Conservation (phyloP, 2,888 invertebrate species). For the Netelia fuscicornis region DNA sequence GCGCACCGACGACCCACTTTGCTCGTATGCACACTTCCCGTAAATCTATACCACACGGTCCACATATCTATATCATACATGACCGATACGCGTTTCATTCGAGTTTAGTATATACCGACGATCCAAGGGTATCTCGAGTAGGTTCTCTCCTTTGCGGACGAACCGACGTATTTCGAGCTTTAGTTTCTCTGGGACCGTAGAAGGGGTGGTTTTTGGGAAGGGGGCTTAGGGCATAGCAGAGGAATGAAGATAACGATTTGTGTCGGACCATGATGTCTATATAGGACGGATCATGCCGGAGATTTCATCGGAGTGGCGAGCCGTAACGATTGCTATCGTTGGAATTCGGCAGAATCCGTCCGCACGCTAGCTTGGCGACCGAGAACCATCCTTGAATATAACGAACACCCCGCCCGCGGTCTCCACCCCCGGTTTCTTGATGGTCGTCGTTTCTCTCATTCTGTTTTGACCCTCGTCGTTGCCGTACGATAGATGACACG, state of each 20-base stretch:
- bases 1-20: slow-evolving; percentile 28
- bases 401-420: neutral
- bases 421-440: slow-evolving; percentile 2
- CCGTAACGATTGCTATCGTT: slow-evolving; percentile 36
- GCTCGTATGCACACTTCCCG: slow-evolving; percentile 19
- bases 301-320: slow-evolving; percentile 8
- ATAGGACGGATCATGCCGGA: neutral
- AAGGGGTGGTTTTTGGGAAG: neutral
- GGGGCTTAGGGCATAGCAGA: neutral
- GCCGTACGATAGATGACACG: neutral
- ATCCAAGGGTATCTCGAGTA: neutral
- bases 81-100: slow-evolving; percentile 19
- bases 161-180: slow-evolving; percentile 42
- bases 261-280: slow-evolving; percentile 8
- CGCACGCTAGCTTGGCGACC: slow-evolving; percentile 14
- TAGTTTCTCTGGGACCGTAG: slow-evolving; percentile 14
- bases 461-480: slow-evolving; percentile 31
- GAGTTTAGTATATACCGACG: slow-evolving; percentile 14
- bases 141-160: slow-evolving; percentile 18
- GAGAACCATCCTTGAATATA: slow-evolving; percentile 31
- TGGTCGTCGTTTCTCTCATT: slow-evolving; percentile 12
- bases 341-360: slow-evolving; percentile 33
- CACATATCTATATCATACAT: neutral
- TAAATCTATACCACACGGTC: slow-evolving; percentile 5
- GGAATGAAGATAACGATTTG: slow-evolving; percentile 30